Base-by-base conservation (phyloP, 2,888 invertebrate species). In the Euclidia mi region DNA sequence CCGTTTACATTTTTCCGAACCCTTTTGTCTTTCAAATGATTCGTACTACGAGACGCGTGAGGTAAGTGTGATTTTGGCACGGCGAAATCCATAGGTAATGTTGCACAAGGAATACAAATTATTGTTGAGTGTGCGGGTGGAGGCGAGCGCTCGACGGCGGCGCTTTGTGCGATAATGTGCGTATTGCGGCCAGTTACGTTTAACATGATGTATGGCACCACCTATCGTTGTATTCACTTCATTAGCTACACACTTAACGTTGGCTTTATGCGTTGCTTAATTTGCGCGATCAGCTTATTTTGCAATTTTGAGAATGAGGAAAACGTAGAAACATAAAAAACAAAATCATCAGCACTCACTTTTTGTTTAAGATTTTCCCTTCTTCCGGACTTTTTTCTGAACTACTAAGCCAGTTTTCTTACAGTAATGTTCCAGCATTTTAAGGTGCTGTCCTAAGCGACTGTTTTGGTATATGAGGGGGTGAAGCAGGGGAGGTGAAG, bases 361-460 rank as follows among this genome's bases (percentile, higher is more conserved):
- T 66, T 74, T 92, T 83, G 93, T 94, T 79, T 94, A 95, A 42
- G 92, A 89, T 81, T 94, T 95, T 34, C 85, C 80, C 71, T 89
- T 94, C 74, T 85, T 92, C 11, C 87, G 81, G 25, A 92, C 95
- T 85, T 95, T 96, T 82, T 96, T 96, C 81, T 97, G 97, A 2
- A 98, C 96, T 9, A 98, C 95, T 31, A 97, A 90, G 2, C 94
- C 95, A 60, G 92, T 94, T 74, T 88, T 96, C 88, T 95, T 95
- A 80, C 96, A 96, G 79, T 95, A 97, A 76, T 94, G 91, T 79
- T 99, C 98, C 82, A 99, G 94, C 96, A 99, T 97, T 95, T 98
- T 98, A 57, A 99, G 87, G 98, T 35, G 97, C 97, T 0, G 98
- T 98, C 89, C 98, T n/a, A n/a, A n/a, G n/a, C n/a, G n/a, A n/a